Evolutionary conservation across 2,888 invertebrate genomes (phyloP).

Genomic region (Dinocampus coccinellae): DNA sequence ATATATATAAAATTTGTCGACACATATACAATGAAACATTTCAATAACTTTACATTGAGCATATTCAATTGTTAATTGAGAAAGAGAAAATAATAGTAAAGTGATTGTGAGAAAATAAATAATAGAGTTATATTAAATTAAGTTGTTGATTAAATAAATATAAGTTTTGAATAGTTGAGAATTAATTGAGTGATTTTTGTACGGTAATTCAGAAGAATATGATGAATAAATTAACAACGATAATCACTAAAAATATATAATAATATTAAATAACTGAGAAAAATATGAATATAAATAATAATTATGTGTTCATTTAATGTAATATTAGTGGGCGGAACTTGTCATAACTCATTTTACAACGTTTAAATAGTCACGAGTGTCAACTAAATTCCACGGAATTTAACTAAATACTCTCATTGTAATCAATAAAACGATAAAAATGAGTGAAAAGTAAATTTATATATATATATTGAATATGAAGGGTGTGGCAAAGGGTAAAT

Average conservation of each 20-base stretch:
- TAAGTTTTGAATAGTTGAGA: neutral
- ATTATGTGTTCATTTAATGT: neutral
- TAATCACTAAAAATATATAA: conserved; percentile 8
- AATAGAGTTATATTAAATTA: neutral
- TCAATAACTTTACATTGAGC: neutral
- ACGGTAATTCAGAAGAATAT: no score
- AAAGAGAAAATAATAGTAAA: neutral
- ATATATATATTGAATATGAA: neutral
- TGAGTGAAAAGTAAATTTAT: neutral
- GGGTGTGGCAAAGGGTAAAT: conserved; percentile 7
- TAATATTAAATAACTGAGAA: neutral
- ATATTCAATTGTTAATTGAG: no score
- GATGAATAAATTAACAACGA: neutral
- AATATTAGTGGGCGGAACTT: neutral
- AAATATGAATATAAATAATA: neutral
- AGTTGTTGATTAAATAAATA: neutral
- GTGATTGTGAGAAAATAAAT: neutral
- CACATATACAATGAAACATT: neutral
- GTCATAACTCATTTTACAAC: conserved; percentile 43
- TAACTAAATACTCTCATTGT: conserved; percentile 28
- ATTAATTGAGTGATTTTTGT: neutral
- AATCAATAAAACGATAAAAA: conserved; percentile 43
- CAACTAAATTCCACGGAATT: conserved; percentile 46
- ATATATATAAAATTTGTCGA: conserved; percentile 14
- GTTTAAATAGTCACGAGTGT: conserved; percentile 44